Conservation (phyloP, 2,113 vertebrate genomes). For the Barbus barbus region DNA sequence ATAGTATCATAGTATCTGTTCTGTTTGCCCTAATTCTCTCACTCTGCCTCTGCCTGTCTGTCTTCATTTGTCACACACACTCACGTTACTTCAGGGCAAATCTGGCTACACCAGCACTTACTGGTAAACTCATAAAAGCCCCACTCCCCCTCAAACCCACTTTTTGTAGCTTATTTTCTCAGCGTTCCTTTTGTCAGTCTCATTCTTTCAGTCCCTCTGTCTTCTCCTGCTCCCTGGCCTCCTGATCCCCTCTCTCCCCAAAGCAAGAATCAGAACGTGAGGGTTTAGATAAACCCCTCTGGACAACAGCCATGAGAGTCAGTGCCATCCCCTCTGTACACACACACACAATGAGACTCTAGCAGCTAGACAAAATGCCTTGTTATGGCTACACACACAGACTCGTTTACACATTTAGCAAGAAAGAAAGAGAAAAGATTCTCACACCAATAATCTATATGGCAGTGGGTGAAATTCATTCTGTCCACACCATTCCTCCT, state of each 20-base stretch:
- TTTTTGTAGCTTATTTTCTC: constrained; percentile 58
- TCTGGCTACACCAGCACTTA: background rate
- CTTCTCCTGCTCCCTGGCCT: constrained; percentile 11
- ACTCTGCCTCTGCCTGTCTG: constrained; percentile 32
- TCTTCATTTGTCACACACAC: constrained; percentile 30
- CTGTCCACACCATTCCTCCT: constrained; percentile 27
- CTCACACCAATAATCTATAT: constrained; percentile 22
- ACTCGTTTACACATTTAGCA: constrained; percentile 8
- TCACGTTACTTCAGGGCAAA: constrained; percentile 23
- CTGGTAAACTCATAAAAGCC: constrained; percentile 30
- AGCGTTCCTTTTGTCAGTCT: constrained; percentile 28
- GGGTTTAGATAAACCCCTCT: constrained; percentile 27
- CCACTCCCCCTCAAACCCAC: constrained; percentile 16
- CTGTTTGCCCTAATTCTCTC: constrained; percentile 16
- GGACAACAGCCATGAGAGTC: constrained; percentile 28
- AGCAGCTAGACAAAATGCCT: constrained; percentile 29
- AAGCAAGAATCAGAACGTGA: constrained; percentile 49
- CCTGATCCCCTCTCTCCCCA: constrained; percentile 17
- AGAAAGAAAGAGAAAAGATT: constrained; percentile 22
- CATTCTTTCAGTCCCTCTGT: constrained; percentile 13
- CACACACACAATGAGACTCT: constrained; percentile 33
- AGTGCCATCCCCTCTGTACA: constrained; percentile 26
- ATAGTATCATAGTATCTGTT: background rate
- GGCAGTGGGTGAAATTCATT: constrained; percentile 35
- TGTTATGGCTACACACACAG: constrained; percentile 2